phyloP scores from a whole-genome alignment of 2,113 vertebrate genomes.

The Boleophthalmus pectinirostris region DNA sequence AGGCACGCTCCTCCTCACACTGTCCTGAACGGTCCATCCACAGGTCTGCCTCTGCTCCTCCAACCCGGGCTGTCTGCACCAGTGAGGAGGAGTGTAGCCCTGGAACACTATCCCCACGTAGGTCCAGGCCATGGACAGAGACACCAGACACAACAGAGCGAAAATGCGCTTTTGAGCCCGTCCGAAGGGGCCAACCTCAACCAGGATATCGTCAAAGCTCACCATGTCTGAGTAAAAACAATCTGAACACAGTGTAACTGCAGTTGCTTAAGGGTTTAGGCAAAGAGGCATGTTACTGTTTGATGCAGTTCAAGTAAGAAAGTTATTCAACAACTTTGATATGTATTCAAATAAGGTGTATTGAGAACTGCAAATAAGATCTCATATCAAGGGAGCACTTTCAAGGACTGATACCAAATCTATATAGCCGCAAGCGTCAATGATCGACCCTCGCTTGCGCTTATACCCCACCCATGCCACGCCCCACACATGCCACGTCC shows the following conservation, averaged over 20 bases:
- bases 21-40: conserved; percentile 75
- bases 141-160: conserved; percentile 80
- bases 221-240: conserved; percentile 67
- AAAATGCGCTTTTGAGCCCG: conserved; percentile 84
- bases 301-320: not conserved
- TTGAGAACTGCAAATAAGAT: not conserved
- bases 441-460: too few species aligned
- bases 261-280: not conserved
- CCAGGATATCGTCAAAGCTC: conserved; percentile 84
- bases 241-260: not conserved
- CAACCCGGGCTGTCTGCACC: conserved; percentile 81
- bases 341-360: too few species aligned
- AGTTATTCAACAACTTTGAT: not conserved
- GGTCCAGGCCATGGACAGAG: conserved; percentile 80
- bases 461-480: too few species aligned
- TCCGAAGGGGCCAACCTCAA: conserved; percentile 84
- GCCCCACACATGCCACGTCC: too few species aligned
- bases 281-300: not conserved
- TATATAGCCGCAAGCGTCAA: too few species aligned
- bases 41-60: conserved; percentile 72
- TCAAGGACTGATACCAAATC: too few species aligned
- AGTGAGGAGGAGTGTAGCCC: conserved; percentile 76
- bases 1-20: conserved; percentile 65
- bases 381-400: too few species aligned
- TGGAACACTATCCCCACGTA: conserved; percentile 69